Conservation (phyloP, 2,888 invertebrate genomes). For the Ichneumoninae sp. region DNA sequence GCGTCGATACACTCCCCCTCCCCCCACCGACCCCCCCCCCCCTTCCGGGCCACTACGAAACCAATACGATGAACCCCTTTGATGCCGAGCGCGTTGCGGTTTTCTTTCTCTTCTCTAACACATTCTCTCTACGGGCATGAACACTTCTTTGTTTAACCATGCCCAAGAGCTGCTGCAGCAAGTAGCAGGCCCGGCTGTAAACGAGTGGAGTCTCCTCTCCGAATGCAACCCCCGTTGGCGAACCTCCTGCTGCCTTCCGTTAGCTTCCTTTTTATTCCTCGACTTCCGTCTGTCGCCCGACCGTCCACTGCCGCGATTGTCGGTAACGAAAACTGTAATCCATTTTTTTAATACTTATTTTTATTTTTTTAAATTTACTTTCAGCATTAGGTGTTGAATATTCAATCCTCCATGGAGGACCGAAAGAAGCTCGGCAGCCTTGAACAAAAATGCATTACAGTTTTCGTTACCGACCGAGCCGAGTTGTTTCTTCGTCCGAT, state of each 20-base stretch:
- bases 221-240: neutral
- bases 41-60: constrained; percentile 33
- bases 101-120: constrained; percentile 77
- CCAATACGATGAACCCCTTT: constrained; percentile 75
- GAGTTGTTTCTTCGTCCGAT: neutral
- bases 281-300: neutral
- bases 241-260: neutral
- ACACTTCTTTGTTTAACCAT: constrained; percentile 56
- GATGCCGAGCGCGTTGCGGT: constrained; percentile 79
- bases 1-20: constrained; percentile 59
- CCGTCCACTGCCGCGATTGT: too few relatives aligned
- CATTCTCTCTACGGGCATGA: constrained; percentile 62
- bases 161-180: constrained; percentile 22
- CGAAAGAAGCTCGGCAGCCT: too few relatives aligned
- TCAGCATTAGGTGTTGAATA: too few relatives aligned
- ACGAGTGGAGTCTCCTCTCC: neutral
- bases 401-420: too few relatives aligned
- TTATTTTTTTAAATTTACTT: too few relatives aligned
- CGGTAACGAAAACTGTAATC: too few relatives aligned
- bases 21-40: neutral
- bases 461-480: too few relatives aligned
- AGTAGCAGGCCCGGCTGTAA: constrained; percentile 33
- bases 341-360: too few relatives aligned
- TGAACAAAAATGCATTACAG: too few relatives aligned
- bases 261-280: neutral